Evolutionary conservation across 2,888 invertebrate species (phyloP).

Genomic region (Hydrotaea diabolus): DNA sequence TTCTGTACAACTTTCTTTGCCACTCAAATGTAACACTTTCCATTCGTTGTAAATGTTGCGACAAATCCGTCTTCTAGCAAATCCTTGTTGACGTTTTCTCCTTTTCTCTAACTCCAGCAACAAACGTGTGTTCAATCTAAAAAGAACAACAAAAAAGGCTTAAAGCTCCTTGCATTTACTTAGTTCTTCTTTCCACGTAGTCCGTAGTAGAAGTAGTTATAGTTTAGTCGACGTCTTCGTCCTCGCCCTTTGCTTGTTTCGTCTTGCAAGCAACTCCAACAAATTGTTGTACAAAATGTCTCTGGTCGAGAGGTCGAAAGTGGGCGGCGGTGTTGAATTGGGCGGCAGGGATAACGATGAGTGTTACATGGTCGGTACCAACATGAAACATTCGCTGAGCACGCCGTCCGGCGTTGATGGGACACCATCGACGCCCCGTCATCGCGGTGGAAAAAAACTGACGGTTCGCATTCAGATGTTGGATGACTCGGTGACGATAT

Average conservation of each 20-base stretch:
- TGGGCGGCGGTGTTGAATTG: constrained; percentile 70
- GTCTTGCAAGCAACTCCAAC: constrained; percentile 47
- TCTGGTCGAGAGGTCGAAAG: constrained; percentile 79
- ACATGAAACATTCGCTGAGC: constrained; percentile 92
- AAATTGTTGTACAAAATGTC: constrained; percentile 78
- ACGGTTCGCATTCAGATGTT: constrained; percentile 94
- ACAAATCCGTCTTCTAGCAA: background rate
- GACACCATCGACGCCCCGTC: constrained; percentile 86
- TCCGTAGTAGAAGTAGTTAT: background rate
- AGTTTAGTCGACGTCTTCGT: background rate
- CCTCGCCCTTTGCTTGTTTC: constrained; percentile 2
- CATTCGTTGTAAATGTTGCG: background rate
- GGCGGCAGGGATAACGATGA: constrained; percentile 70
- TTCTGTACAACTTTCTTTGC: background rate
- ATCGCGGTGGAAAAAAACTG: constrained; percentile 94
- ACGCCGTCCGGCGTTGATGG: constrained; percentile 91
- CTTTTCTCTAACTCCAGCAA: background rate
- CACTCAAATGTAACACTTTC: constrained; percentile 29
- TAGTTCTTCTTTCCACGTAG: background rate
- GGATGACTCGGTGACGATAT: constrained; percentile 93
- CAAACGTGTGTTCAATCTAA: constrained; percentile 6
- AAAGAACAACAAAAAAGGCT: background rate
- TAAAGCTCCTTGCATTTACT: constrained; percentile 20
- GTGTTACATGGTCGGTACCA: constrained; percentile 80
- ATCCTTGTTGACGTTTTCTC: background rate